These are phyloP conservation scores for Gallinago paraguaiae DNA, from an alignment of 2,113 vertebrate genomes.

Conservation along the genomic window DNA sequence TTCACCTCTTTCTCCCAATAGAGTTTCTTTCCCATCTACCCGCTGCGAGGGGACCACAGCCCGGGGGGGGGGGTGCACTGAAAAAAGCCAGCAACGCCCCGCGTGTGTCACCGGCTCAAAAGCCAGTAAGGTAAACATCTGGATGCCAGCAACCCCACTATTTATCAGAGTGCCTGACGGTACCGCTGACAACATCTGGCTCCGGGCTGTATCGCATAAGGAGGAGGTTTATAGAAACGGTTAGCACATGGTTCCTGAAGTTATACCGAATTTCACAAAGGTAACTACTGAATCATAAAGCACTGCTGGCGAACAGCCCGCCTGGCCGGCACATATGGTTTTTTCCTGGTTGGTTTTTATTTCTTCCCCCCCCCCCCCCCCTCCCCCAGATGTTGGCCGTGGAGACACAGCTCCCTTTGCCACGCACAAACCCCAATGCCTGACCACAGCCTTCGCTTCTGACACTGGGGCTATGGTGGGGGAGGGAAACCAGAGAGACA, in stretches of 20 bases:
- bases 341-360: background rate
- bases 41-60: background rate
- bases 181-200: background rate
- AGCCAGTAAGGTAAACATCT: background rate
- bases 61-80: accelerated
- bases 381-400: background rate
- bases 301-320: background rate
- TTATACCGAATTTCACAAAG: background rate
- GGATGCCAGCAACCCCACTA: background rate
- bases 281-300: background rate
- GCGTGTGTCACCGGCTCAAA: accelerated
- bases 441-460: background rate
- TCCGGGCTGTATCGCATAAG: accelerated
- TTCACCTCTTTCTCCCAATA: background rate
- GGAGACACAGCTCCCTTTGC: background rate
- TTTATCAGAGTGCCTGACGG: background rate
- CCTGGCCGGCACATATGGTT: accelerated
- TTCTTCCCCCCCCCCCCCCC: too few relatives aligned
- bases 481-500: background rate
- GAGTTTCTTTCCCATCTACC: background rate
- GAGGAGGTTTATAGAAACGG: background rate
- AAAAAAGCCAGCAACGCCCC: background rate
- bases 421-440: background rate
- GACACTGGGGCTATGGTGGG: accelerated
- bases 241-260: background rate